phyloP scores from a whole-genome alignment of 2,797 vertebrate species.

The Mus caroli region DNA sequence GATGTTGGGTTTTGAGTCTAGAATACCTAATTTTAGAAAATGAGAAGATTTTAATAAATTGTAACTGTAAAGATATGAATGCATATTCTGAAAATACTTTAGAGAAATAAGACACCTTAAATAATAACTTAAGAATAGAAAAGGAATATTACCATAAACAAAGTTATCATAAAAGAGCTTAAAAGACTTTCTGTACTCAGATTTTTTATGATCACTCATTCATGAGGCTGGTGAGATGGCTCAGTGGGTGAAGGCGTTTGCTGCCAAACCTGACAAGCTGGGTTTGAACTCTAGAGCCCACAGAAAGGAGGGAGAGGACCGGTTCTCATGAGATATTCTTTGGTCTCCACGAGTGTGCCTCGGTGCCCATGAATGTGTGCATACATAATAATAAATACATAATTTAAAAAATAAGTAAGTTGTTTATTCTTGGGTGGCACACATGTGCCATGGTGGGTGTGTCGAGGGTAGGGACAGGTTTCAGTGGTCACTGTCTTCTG shows the following conservation, averaged over 20 bases:
- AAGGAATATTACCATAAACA: neutral
- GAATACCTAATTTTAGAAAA: slow-evolving; percentile 30
- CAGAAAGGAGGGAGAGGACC: neutral
- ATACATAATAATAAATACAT: neutral
- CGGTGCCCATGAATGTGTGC: neutral
- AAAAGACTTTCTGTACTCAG: neutral
- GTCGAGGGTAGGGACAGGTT: neutral
- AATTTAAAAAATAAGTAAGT: neutral
- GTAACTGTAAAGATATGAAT: neutral
- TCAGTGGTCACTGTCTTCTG: neutral
- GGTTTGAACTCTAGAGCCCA: neutral
- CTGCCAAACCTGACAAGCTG: neutral
- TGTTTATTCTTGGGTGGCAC: too few relatives aligned
- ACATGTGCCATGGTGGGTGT: neutral
- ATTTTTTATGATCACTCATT: neutral
- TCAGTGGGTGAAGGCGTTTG: neutral
- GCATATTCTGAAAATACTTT: neutral
- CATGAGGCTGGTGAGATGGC: neutral
- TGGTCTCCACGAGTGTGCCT: too few relatives aligned
- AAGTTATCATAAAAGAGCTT: neutral
- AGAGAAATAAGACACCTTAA: slow-evolving; percentile 70
- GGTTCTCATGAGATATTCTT: neutral
- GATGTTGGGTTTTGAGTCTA: slow-evolving; percentile 4
- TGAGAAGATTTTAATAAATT: slow-evolving; percentile 38
- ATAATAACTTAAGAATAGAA: neutral